These are phyloP conservation scores for Cyprinella venusta DNA, from an alignment of 2,797 vertebrate species.

Conservation along the genomic window DNA sequence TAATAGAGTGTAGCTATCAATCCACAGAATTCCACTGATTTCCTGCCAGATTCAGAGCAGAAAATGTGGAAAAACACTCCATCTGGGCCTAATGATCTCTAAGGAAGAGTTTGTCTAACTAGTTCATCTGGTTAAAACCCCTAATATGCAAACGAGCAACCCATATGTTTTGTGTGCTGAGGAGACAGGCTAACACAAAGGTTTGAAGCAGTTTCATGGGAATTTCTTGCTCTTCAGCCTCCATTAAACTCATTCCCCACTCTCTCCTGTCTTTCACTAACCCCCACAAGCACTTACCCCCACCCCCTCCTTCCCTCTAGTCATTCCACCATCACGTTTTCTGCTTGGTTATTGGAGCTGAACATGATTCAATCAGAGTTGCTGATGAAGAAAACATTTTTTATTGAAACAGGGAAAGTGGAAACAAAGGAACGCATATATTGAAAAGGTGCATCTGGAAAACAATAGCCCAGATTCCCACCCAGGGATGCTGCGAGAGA, in stretches of 20 bases:
- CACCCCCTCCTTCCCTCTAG: slow-evolving; percentile 37
- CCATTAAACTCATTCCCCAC: slow-evolving; percentile 39
- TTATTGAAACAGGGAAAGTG: slow-evolving; percentile 47
- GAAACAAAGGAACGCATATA: slow-evolving; percentile 47
- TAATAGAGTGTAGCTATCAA: background rate
- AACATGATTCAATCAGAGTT: slow-evolving; percentile 63
- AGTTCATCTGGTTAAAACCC: slow-evolving; percentile 29
- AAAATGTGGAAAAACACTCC: background rate
- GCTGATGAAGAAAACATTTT: slow-evolving; percentile 63
- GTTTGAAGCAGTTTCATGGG: slow-evolving; percentile 15
- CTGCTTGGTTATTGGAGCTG: slow-evolving; percentile 65
- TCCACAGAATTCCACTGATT: background rate
- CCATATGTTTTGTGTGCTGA: slow-evolving; percentile 13
- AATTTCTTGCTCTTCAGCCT: slow-evolving; percentile 31
- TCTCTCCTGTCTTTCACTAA: slow-evolving; percentile 31
- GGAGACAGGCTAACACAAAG: slow-evolving; percentile 11
- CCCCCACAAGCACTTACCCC: slow-evolving; percentile 49
- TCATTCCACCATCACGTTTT: slow-evolving; percentile 51
- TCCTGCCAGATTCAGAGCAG: background rate
- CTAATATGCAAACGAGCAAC: background rate
- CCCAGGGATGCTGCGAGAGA: slow-evolving; percentile 26
- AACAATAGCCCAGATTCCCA: slow-evolving; percentile 36
- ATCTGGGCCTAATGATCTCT: slow-evolving; percentile 14
- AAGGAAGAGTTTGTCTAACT: slow-evolving; percentile 3
- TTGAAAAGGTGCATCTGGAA: slow-evolving; percentile 23